Percentiles rank a stretch among this genome's conserved stretches.
Conservation (phyloP, 2,113 vertebrate species). For the Uropsilus gracilis region DNA sequence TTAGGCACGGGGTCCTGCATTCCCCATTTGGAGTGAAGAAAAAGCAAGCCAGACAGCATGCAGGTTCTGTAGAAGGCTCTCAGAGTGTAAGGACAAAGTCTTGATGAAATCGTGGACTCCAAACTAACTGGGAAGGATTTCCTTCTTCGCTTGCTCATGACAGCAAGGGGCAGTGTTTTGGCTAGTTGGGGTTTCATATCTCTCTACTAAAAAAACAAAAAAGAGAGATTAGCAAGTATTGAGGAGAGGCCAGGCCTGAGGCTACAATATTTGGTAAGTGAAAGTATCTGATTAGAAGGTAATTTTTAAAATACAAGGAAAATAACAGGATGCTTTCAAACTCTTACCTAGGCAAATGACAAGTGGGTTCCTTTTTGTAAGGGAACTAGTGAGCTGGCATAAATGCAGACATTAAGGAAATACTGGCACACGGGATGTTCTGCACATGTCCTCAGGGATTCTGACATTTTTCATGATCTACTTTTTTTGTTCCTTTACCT, state of each 20-base stretch:
- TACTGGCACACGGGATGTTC: background rate
- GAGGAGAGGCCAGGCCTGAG: constrained; percentile 26
- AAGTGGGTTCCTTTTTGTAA: background rate
- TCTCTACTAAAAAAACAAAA: background rate
- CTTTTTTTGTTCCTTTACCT: background rate
- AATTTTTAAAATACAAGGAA: constrained; percentile 7
- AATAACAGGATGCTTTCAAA: constrained; percentile 55
- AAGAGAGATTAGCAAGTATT: constrained; percentile 57
- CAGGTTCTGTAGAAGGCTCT: background rate
- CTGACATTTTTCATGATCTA: background rate
- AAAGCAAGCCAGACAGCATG: background rate
- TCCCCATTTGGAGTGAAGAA: background rate
- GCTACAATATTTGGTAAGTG: constrained; percentile 51
- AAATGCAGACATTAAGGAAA: background rate
- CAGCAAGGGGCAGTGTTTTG: background rate
- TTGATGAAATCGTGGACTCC: background rate
- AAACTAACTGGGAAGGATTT: background rate
- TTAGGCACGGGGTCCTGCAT: background rate
- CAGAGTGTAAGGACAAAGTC: background rate
- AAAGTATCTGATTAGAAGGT: constrained; percentile 45
- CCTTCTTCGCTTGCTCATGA: constrained; percentile 8
- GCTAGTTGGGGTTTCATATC: background rate
- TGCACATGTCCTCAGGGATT: background rate
- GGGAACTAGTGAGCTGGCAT: background rate
- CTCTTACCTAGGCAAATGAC: constrained; percentile 9